These are phyloP conservation scores for Dipodomys stephensi DNA, from an alignment of 2,113 vertebrate species.

Conservation along the genomic window DNA sequence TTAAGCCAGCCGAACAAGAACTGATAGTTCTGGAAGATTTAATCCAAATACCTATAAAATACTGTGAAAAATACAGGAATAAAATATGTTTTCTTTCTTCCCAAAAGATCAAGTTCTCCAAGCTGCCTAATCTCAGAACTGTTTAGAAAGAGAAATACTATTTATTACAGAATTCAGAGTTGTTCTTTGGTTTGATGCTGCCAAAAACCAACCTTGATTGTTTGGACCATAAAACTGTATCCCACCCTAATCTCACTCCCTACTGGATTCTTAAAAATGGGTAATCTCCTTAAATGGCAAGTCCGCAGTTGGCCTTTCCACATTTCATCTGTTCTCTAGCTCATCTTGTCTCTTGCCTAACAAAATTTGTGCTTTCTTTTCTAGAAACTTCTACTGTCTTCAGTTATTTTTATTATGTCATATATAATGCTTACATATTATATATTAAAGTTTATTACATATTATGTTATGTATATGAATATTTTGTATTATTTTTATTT, in stretches of 20 bases:
- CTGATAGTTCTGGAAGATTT: neutral
- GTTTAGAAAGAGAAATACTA: constrained; percentile 7
- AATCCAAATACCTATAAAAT: neutral
- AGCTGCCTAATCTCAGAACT: neutral
- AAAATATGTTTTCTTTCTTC: neutral
- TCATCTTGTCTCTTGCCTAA: neutral
- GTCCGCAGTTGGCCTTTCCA: constrained; percentile 10
- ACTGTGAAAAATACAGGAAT: neutral
- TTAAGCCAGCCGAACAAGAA: neutral
- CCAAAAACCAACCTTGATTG: constrained; percentile 28
- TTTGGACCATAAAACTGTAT: constrained; percentile 26
- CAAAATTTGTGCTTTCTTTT: neutral
- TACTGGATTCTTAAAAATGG: neutral
- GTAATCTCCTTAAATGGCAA: neutral
- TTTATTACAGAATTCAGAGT: constrained; percentile 23
- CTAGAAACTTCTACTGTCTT: neutral
- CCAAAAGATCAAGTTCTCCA: neutral
- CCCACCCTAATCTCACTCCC: neutral
- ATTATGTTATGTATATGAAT: no score
- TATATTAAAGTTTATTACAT: no score
- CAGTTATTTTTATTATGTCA: neutral
- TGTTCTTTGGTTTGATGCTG: constrained; percentile 12
- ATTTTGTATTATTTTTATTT: neutral
- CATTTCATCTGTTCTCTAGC: neutral
- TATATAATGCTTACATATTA: no score